Conservation (phyloP, 2,113 vertebrate genomes). For the Cyanoramphus novaezelandiae region DNA sequence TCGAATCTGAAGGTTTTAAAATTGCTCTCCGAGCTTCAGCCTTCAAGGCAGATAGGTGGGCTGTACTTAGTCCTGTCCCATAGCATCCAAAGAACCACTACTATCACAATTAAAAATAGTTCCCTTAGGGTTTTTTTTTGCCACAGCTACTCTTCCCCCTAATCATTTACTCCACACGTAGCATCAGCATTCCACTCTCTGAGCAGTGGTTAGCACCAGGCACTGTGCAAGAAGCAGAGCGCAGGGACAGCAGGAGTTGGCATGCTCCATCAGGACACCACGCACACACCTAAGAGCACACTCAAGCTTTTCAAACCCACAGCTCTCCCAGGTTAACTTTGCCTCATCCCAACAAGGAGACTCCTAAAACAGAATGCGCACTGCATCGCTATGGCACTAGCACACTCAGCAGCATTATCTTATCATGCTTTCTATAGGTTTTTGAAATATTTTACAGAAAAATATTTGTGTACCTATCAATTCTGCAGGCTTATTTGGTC, state of each 20-base stretch:
- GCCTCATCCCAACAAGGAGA: neutral
- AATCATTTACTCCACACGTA: accelerated
- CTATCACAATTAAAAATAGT: neutral
- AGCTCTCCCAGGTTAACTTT: accelerated
- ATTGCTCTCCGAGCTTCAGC: neutral
- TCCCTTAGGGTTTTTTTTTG: neutral
- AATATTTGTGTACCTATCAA: slow-evolving; percentile 76
- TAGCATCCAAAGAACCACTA: neutral
- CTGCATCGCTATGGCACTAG: neutral
- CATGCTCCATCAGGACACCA: neutral
- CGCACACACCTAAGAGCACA: neutral
- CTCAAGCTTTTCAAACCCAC: neutral
- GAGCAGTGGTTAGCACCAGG: neutral
- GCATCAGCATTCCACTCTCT: neutral
- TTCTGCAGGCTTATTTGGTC: slow-evolving; percentile 85
- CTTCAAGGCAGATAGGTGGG: neutral
- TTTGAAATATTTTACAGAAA: slow-evolving; percentile 47
- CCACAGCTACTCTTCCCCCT: neutral
- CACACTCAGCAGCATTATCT: slow-evolving; percentile 46
- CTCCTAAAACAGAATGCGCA: neutral
- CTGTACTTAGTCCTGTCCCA: neutral
- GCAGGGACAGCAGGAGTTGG: neutral
- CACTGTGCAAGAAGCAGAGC: neutral
- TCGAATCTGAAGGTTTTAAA: neutral
- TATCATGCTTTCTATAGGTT: slow-evolving; percentile 18